A percentile compares a stretch with the other conserved stretches of the same genome.
Evolutionary conservation across 2,888 invertebrate species (phyloP).

Genomic region (Macrophya annulata): DNA sequence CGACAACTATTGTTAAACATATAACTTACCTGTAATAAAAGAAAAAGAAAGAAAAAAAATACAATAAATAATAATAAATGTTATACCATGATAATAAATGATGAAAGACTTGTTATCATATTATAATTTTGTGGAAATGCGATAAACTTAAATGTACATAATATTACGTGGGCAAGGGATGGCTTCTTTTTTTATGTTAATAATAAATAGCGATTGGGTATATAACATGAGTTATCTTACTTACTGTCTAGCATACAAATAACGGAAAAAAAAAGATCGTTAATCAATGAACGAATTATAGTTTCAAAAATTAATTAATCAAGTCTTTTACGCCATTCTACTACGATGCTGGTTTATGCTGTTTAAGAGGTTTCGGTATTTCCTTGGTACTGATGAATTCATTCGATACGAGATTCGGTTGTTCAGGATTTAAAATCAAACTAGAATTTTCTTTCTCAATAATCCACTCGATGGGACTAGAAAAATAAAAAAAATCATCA

Average conservation of each 20-base stretch:
- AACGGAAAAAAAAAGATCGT: not conserved
- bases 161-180: slow-evolving; percentile 27
- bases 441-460: slow-evolving; percentile 32
- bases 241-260: not conserved
- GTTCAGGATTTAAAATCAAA: slow-evolving; percentile 58
- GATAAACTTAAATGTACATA: not conserved
- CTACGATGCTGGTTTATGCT: slow-evolving; percentile 56
- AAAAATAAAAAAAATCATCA: not conserved
- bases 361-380: slow-evolving; percentile 69
- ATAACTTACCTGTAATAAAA: slow-evolving; percentile 2
- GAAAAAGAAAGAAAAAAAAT: not conserved
- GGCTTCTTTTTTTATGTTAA: slow-evolving; percentile 26
- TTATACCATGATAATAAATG: not conserved
- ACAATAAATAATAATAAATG: not conserved
- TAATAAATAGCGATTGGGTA: slow-evolving; percentile 17
- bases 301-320: slow-evolving; percentile 1
- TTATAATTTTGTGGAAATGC: not conserved
- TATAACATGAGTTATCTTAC: not conserved
- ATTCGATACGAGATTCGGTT: slow-evolving; percentile 62
- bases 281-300: not conserved
- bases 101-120: not conserved
- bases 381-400: slow-evolving; percentile 61
- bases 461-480: slow-evolving; percentile 39
- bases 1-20: not conserved
- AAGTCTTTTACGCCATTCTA: not conserved